Conservation (phyloP, 2,797 vertebrate species). For the Chelidonichthys spinosus region DNA sequence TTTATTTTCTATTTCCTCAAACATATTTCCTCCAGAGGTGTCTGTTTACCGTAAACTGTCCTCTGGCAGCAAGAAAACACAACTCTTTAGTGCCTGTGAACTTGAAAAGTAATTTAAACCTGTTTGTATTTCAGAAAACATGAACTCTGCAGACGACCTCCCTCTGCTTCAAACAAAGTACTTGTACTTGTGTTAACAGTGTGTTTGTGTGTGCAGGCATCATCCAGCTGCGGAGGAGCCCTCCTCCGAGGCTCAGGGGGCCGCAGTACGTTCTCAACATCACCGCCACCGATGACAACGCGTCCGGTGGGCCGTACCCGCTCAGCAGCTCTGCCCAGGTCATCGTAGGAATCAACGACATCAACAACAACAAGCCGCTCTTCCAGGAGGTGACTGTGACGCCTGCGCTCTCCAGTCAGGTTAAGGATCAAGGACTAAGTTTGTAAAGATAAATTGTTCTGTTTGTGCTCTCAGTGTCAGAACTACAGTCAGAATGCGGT, state of each 20-base stretch:
- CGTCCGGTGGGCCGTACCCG: conserved; percentile 85
- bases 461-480: conserved; percentile 82
- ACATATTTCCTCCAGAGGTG: conserved; percentile 20
- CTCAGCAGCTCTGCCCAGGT: conserved; percentile 91
- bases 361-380: conserved; percentile 93
- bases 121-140: conserved; percentile 11
- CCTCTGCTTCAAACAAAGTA: background rate
- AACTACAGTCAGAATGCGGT: conserved; percentile 88
- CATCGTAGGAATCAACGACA: conserved; percentile 89
- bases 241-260: conserved; percentile 83
- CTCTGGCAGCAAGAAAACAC: conserved; percentile 16
- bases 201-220: conserved; percentile 81
- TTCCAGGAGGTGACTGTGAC: conserved; percentile 85
- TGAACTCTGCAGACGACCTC: background rate
- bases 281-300: conserved; percentile 91
- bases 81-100: conserved; percentile 26
- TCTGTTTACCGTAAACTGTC: conserved; percentile 28
- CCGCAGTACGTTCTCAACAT: conserved; percentile 89
- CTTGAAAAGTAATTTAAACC: conserved; percentile 43
- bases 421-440: too few relatives aligned
- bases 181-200: background rate
- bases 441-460: background rate
- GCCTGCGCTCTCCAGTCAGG: too few relatives aligned
- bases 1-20: conserved; percentile 22
- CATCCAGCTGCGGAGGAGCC: conserved; percentile 88